Conservation (phyloP, 2,888 invertebrate species). For the Euproctis similis region DNA sequence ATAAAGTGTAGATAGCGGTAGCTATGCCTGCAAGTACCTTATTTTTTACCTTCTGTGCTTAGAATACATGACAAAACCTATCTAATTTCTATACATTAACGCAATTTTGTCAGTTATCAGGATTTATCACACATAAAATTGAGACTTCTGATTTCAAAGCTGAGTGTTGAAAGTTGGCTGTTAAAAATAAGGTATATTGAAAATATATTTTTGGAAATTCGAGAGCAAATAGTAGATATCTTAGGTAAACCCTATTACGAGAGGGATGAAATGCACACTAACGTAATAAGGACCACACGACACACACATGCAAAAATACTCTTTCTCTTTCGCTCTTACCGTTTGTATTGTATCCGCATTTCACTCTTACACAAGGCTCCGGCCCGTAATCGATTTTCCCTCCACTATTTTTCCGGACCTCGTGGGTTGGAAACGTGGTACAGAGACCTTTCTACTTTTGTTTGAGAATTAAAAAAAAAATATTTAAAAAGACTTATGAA, state of each 20-base stretch:
- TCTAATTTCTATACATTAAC: no score
- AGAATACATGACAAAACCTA: no score
- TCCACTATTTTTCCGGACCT: conserved; percentile 25
- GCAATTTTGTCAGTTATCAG: no score
- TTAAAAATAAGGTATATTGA: no score
- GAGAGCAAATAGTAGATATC: conserved; percentile 18
- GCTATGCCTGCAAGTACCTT: no score
- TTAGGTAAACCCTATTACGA: conserved; percentile 24
- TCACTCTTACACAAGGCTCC: conserved; percentile 8
- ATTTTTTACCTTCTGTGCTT: no score
- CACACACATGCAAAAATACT: conserved; percentile 16
- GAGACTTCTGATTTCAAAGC: no score
- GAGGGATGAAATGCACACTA: conserved; percentile 19
- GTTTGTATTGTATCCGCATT: conserved; percentile 4
- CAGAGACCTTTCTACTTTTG: conserved; percentile 3
- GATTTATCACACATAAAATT: no score
- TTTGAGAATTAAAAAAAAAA: conserved; percentile 17
- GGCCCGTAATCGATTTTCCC: conserved; percentile 26
- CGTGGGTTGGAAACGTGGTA: conserved; percentile 17
- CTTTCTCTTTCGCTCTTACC: conserved; percentile 10
- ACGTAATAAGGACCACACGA: conserved; percentile 4
- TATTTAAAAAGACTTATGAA: conserved; percentile 4
- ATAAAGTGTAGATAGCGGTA: no score
- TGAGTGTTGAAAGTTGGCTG: no score
- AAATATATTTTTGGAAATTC: no score